phyloP scores from a whole-genome alignment of 2,888 invertebrate species.

The Drosophila mayaguana region DNA sequence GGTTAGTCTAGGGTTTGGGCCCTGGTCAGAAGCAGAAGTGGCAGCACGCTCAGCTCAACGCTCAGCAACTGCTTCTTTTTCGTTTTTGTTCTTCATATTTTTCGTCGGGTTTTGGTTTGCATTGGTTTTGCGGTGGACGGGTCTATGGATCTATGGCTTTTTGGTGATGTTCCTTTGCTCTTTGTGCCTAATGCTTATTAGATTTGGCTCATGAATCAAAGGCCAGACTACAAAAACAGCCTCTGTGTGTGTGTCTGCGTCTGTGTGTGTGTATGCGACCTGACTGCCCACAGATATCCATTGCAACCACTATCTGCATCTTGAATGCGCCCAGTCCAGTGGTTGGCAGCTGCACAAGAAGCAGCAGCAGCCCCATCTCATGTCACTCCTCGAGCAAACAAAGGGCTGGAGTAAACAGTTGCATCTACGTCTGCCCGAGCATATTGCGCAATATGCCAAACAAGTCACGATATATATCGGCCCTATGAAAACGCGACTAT shows the following conservation, averaged over 20 bases:
- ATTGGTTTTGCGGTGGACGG: constrained; percentile 49
- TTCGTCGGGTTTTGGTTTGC: constrained; percentile 49
- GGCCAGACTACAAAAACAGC: constrained; percentile 47
- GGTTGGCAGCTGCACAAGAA: constrained; percentile 42
- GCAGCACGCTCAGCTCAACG: constrained; percentile 48
- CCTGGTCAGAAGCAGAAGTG: constrained; percentile 67
- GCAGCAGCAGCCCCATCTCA: constrained; percentile 21
- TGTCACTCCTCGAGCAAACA: background rate
- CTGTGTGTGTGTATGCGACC: constrained; percentile 11
- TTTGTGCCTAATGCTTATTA: constrained; percentile 75
- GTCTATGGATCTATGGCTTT: constrained; percentile 44
- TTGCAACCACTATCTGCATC: constrained; percentile 19
- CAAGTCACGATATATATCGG: constrained; percentile 50
- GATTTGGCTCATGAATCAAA: constrained; percentile 78
- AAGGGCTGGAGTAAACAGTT: constrained; percentile 14
- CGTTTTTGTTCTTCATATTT: constrained; percentile 26
- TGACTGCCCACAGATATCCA: constrained; percentile 1
- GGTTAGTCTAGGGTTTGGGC: constrained; percentile 30
- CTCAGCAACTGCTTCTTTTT: constrained; percentile 61
- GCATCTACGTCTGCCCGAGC: constrained; percentile 28
- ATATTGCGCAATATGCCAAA: constrained; percentile 65
- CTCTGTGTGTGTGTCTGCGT: constrained; percentile 1
- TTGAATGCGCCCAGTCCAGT: constrained; percentile 27
- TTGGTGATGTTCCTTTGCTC: constrained; percentile 48
- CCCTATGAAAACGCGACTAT: constrained; percentile 21